Evolutionary conservation across 2,888 invertebrate species (phyloP), one percentile per base, ranked within the genome.

Genomic region (Elmis aenea): DNA sequence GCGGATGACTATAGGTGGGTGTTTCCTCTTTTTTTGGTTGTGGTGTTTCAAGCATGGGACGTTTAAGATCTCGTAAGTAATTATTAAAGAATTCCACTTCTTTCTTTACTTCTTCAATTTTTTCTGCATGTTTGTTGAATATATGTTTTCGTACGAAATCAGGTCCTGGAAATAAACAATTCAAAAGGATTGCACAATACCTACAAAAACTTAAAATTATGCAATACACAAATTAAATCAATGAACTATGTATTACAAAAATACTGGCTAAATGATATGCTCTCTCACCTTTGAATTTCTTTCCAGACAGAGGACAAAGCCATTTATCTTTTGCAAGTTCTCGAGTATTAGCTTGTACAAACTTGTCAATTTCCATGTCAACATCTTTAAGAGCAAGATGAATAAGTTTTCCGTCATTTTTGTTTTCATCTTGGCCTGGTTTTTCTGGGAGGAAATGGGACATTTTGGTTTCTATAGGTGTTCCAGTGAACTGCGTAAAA

Each of bases 111-210:
- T 97, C 96, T 21, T 96, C 92, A 24, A 99, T 85, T 70, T 96
- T 97, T 59, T 99, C 97, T 0, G 69, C 84, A 60, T 99, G 97
- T 62, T 99, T 99, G 66, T 96, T 96, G 62, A 92, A 88, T 48
- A 99, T 94, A 65, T 99, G 99, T 64, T 99, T 99, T 42, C 93
- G 81, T 15, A 99, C 95, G 68, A 96, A 99, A 65, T 99, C 97
- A 0, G 97, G 96, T 0, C 97, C 83, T 58, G 14, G 12, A 35
- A 13, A 27, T 30, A 26, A 21, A 13, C 25, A 26, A 16, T 9
- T 11, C 18, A 4, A 11, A 5, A 14, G 6, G 3, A 23, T 15
- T 15, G 9, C 3, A 27, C 3, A 18, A 11, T 23, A n/a, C 3
- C 14, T n/a, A n/a, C n/a, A n/a, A n/a, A n/a, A n/a, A n/a, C n/a